These are phyloP conservation scores for Geococcyx californianus DNA, from an alignment of 2,113 vertebrate species.

Conservation along the genomic window DNA sequence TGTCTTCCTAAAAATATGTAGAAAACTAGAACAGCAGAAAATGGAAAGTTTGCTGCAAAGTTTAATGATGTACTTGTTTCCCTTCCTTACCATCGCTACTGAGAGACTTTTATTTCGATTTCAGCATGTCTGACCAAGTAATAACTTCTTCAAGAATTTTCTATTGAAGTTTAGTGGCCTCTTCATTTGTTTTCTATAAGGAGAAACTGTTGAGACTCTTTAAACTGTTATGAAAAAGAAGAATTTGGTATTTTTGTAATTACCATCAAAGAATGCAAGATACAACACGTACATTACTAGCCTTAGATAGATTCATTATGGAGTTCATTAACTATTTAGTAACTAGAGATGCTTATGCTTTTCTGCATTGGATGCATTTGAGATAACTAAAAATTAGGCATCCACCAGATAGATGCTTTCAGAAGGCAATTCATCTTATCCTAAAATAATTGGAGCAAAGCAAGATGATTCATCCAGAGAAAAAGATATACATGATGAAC, in stretches of 20 bases:
- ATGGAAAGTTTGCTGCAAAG: background rate
- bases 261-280: background rate
- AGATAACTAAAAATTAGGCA: background rate
- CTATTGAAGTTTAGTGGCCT: background rate
- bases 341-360: background rate
- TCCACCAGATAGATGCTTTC: background rate
- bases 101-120: background rate
- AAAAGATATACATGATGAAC: background rate
- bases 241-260: background rate
- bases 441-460: background rate
- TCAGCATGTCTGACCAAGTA: background rate
- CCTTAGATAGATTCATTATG: background rate
- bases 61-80: background rate
- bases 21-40: background rate
- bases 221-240: background rate
- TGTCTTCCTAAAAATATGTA: background rate
- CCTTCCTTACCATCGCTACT: background rate
- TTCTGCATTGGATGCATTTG: background rate
- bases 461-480: constrained; percentile 4
- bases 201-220: background rate
- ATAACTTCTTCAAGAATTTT: background rate
- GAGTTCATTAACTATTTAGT: background rate
- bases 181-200: background rate
- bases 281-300: background rate
- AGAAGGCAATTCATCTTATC: constrained; percentile 45